These are phyloP conservation scores for Aphrophora alni DNA, from an alignment of 2,888 invertebrate species.

Conservation along the genomic window DNA sequence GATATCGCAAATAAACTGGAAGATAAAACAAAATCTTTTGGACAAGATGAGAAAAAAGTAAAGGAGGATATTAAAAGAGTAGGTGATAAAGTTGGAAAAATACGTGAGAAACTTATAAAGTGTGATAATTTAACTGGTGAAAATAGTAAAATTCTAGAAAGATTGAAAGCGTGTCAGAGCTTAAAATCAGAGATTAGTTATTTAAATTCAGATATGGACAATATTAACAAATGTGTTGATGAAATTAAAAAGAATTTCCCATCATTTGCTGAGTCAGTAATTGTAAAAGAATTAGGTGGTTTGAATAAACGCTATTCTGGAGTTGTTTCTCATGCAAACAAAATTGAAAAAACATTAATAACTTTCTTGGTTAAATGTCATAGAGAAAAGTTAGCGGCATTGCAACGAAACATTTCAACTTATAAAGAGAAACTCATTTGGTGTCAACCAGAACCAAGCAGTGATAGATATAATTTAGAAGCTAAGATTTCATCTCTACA, in stretches of 20 bases:
- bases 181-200: constrained; percentile 74
- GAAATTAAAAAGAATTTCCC: constrained; percentile 78
- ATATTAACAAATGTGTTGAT: constrained; percentile 71
- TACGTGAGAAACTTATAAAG: constrained; percentile 84
- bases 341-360: constrained; percentile 76
- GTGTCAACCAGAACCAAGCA: constrained; percentile 88
- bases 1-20: constrained; percentile 77
- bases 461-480: constrained; percentile 91
- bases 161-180: constrained; percentile 76
- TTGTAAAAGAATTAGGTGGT: constrained; percentile 82
- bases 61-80: constrained; percentile 74
- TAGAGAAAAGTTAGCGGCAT: constrained; percentile 80
- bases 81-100: constrained; percentile 72
- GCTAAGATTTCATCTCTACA: constrained; percentile 82
- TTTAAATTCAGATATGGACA: constrained; percentile 71
- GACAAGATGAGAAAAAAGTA: constrained; percentile 75
- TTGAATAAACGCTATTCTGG: constrained; percentile 85
- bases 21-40: constrained; percentile 72
- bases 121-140: constrained; percentile 91
- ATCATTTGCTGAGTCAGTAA: constrained; percentile 75
- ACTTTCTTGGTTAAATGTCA: constrained; percentile 87
- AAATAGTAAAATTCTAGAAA: constrained; percentile 80
- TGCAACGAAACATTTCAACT: constrained; percentile 80
- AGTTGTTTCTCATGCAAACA: constrained; percentile 77
- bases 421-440: constrained; percentile 89